A percentile compares a stretch with the other conserved stretches of the same genome.
Evolutionary conservation across 1,140 invertebrate species (phyloP).

Genomic region (Ganaspis sp.): DNA sequence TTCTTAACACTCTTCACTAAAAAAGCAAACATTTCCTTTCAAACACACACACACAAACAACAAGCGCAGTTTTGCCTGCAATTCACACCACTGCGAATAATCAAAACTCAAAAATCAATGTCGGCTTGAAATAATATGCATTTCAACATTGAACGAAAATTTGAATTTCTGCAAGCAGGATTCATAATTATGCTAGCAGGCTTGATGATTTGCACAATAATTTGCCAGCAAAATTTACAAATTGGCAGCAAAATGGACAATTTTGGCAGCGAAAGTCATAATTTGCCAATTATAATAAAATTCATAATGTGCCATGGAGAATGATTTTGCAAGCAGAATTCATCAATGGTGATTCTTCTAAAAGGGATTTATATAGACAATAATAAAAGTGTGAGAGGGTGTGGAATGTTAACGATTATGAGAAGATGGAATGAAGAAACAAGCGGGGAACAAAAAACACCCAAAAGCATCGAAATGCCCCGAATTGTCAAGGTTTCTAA

Average conservation of each 20-base stretch:
- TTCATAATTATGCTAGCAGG: no score
- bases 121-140: background rate
- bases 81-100: background rate
- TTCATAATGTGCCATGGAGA: no score
- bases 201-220: no score
- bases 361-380: background rate
- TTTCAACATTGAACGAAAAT: background rate
- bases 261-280: no score
- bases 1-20: background rate
- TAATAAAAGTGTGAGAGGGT: no score
- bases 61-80: background rate
- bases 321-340: no score
- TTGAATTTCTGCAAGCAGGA: background rate
- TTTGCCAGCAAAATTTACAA: no score
- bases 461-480: slow-evolving; percentile 3
- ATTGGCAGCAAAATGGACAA: no score
- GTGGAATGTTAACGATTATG: background rate
- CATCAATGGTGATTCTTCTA: background rate
- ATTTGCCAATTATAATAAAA: no score
- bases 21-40: background rate
- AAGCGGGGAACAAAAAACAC: background rate
- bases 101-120: slow-evolving; percentile 2
- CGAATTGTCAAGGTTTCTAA: background rate
- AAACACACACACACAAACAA: background rate
- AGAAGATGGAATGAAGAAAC: background rate